Evolutionary conservation across 2,888 invertebrate species (phyloP), one percentile per base, ranked within the genome.

Genomic region (Sphecodes monilicornis): DNA sequence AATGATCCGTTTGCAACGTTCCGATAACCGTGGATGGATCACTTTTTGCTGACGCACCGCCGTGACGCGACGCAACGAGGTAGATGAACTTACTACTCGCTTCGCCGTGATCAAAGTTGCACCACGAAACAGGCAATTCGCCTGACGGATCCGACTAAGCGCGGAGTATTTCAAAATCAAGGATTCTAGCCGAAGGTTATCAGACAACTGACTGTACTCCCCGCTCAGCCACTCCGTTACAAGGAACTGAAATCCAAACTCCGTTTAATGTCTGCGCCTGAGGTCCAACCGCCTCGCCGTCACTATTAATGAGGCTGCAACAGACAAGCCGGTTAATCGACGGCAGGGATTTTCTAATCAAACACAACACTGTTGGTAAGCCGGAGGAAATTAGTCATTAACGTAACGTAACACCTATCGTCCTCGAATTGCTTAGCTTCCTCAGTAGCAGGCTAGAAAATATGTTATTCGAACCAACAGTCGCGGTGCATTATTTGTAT

Each of bases 331-430:
- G 43, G 76, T 84, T 84, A 84, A 81, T 81, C 77, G 84, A 77
- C 76, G 46, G 70, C 73, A 43, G 82, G 64, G 77, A 84, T 84
- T 84, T 84, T 84, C 81, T 81, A 81, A 84, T 84, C 82, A 74
- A 84, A 77, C 76, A 54, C 84, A 81, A 77, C 84, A 76, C 82
- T 69, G 82, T 29, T 13, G 43, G 18, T 50, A 64, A 54, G 57
- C 70, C 11, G 1, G 54, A 74, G 81, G 81, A 81, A 81, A 81
- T 81, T 81, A 60, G 26, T 54, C 82, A 77, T 83, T 76, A 81
- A 43, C 76, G 72, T 81, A 83, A 83, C 81, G 72, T 32, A 81
- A 83, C 72, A 83, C 69, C 60, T 76, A 71, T 64, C 43, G 71
- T 78, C 71, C 68, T 29, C 66, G 26, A 54, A 26, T 43, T 43